These are phyloP conservation scores for Plebejus anna DNA, from an alignment of 2,888 invertebrate genomes.

Conservation along the genomic window DNA sequence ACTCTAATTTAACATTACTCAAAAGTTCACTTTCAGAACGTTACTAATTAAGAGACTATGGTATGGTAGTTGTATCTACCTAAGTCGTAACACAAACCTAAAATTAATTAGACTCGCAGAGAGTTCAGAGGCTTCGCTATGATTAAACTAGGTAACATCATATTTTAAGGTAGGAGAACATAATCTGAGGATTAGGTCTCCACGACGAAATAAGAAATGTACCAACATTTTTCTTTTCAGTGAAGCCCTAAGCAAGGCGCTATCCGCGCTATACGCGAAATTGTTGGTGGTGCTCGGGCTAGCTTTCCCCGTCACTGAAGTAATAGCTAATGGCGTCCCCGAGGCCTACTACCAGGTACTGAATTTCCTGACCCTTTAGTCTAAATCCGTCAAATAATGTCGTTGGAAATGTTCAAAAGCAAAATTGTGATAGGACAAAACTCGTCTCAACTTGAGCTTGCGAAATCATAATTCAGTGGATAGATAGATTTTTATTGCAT, in stretches of 20 bases:
- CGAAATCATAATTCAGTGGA: too few species aligned
- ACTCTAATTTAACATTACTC: too few species aligned
- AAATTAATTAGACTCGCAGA: conserved; percentile 4
- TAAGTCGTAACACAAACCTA: conserved; percentile 10
- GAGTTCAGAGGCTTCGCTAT: not conserved
- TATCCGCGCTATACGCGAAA: conserved; percentile 92
- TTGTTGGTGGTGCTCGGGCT: conserved; percentile 90
- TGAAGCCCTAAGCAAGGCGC: conserved; percentile 85
- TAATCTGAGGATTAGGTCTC: conserved; percentile 6
- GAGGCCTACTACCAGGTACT: conserved; percentile 86
- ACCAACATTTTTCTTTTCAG: conserved; percentile 58
- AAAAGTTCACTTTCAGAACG: too few species aligned
- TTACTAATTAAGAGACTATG: not conserved
- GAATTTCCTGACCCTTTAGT: not conserved
- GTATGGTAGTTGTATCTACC: not conserved
- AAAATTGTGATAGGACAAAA: not conserved
- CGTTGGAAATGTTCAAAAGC: not conserved
- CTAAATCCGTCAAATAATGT: not conserved
- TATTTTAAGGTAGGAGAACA: not conserved
- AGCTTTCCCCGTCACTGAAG: conserved; percentile 92
- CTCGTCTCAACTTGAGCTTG: not conserved
- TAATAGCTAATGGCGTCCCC: conserved; percentile 88
- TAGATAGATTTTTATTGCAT: not conserved
- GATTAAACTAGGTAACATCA: conserved; percentile 11
- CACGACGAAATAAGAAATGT: not conserved